Evolutionary conservation across 1,140 invertebrate species (phyloP), one percentile per base, ranked within the genome.

Genomic region (Aphelenchoides besseyi): DNA sequence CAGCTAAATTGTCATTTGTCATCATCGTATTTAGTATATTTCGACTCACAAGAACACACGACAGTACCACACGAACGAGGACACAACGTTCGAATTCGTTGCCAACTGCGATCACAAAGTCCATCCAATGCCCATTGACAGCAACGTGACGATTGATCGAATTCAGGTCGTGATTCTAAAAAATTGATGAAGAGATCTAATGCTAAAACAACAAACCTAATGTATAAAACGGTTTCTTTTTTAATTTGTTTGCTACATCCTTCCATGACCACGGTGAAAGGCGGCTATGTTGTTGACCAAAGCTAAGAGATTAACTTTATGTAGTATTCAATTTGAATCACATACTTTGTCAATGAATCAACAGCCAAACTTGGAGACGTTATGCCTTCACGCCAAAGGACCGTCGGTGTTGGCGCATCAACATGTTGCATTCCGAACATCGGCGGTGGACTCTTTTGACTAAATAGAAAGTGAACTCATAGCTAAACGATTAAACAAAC

Each of bases 71-170:
- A 76, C 0, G 77, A 79, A 63, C 77, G 79, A 30, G 75, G 75
- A 69, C 74, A 73, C 8, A 76, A 26, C 75, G 63, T 70, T 74
- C 75, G 75, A n/a, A 76, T 59, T 54, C 75, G 29, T 53, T 76
- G 75, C 73, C 77, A 76, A 71, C 73, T 76, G 23, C 75, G 48
- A 64, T 76, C 75, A 66, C 75, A 76, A 26, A 76, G 59, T 18
- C 75, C 75, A 30, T 76, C 73, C 18, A 76, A 57, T 48, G 75
- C 75, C 77, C 77, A 76, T 63, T 76, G 77, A 54, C 75, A 76
- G 35, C 75, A 76, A 48, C 78, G 62, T 37, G 32, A 26, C 53
- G 35, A 68, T 28, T 32, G 37, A 59, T 74, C 73, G 3, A 36
- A 18, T 69, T 66, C 63, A 12, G 16, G 36, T 12, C 48, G 12